phyloP scores from a whole-genome alignment of 1,140 invertebrate genomes.

The Heliconius congener region DNA sequence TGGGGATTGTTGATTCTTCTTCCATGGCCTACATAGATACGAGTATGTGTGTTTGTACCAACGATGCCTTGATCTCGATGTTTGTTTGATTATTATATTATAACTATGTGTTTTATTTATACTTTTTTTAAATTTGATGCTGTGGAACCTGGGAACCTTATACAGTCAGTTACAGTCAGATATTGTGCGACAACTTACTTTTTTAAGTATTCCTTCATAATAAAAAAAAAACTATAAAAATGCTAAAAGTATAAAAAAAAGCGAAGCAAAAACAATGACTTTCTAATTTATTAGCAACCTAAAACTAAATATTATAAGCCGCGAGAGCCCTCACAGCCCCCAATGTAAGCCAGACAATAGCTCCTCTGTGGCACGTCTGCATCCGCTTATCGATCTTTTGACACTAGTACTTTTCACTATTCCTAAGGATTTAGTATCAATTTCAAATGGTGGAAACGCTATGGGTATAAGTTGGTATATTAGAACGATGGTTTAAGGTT shows the following conservation, averaged over 20 bases:
- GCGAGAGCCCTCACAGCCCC: neutral
- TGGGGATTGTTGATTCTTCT: conserved; percentile 42
- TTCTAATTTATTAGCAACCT: conserved; percentile 2
- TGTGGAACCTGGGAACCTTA: too few species aligned
- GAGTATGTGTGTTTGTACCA: conserved; percentile 1
- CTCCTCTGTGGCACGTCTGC: neutral
- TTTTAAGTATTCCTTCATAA: too few species aligned
- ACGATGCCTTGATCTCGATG: conserved; percentile 24
- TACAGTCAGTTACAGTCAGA: too few species aligned
- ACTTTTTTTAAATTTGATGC: neutral
- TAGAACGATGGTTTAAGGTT: too few species aligned
- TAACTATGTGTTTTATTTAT: neutral
- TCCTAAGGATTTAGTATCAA: conserved; percentile 10
- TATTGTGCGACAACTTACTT: too few species aligned
- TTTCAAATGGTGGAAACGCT: neutral
- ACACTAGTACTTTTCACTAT: neutral
- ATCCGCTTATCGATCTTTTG: conserved; percentile 15
- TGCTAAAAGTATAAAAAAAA: neutral
- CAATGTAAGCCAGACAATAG: conserved; percentile 5
- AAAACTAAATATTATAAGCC: neutral
- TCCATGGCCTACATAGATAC: too few species aligned
- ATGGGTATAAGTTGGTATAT: neutral
- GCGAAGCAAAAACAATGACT: neutral
- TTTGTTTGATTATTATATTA: conserved; percentile 3
- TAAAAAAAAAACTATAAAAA: neutral